Evolutionary conservation across 2,888 invertebrate species (phyloP).

Genomic region (Trissolcus japonicus): DNA sequence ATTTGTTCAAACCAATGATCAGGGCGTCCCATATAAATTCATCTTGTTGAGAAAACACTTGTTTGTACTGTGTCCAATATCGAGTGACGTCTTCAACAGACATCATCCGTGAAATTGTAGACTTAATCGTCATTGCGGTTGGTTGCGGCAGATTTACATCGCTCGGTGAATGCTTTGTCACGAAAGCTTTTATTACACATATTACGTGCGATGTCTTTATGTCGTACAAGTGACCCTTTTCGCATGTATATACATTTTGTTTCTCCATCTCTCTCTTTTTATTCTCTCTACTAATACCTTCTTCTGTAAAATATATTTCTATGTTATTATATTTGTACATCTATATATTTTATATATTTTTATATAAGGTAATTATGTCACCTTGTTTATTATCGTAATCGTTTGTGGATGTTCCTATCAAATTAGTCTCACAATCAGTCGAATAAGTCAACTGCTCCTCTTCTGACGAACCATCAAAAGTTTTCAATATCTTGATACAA

Average conservation of each 20-base stretch:
- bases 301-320: conserved; percentile 7
- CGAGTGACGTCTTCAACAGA: conserved; percentile 79
- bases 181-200: conserved; percentile 82
- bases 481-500: too few species aligned
- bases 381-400: too few species aligned
- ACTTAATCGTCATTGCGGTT: conserved; percentile 68
- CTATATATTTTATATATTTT: too few species aligned
- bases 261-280: conserved; percentile 18
- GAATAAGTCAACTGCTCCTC: too few species aligned
- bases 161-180: conserved; percentile 73
- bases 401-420: too few species aligned
- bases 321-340: background rate
- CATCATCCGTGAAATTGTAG: conserved; percentile 79
- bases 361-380: too few species aligned
- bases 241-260: conserved; percentile 62
- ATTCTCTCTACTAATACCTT: background rate
- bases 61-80: conserved; percentile 83
- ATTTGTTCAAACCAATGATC: conserved; percentile 81
- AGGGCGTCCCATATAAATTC: conserved; percentile 85
- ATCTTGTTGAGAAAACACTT: conserved; percentile 80
- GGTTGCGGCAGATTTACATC: conserved; percentile 67
- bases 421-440: too few species aligned
- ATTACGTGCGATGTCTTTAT: conserved; percentile 83
- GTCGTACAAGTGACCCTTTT: conserved; percentile 80
- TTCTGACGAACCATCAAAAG: too few species aligned